A percentile compares a stretch with the other conserved stretches of the same genome.
Conservation (phyloP, 2,797 vertebrate species). For the Astyanax mexicanus region DNA sequence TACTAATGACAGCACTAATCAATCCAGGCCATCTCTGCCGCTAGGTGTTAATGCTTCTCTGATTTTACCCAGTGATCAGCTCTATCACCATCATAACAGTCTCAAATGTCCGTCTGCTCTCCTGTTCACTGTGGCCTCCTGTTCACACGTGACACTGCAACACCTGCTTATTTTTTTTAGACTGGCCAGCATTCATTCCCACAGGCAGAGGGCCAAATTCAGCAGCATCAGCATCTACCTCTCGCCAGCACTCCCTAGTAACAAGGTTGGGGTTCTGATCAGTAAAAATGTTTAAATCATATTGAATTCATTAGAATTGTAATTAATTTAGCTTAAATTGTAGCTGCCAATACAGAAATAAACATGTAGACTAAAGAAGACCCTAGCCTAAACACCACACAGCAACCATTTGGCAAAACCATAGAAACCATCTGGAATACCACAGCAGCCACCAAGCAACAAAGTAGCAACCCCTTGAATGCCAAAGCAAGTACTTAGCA, state of each 20-base stretch:
- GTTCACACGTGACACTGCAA: slow-evolving; percentile 29
- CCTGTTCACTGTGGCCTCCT: not conserved
- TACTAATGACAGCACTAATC: not conserved
- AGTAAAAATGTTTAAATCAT: too few relatives aligned
- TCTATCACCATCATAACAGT: not conserved
- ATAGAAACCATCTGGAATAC: too few relatives aligned
- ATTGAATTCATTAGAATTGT: too few relatives aligned
- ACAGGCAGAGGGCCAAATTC: slow-evolving; percentile 24
- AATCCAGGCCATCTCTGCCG: not conserved
- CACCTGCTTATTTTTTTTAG: slow-evolving; percentile 50
- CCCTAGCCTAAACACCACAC: too few relatives aligned
- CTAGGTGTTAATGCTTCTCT: not conserved
- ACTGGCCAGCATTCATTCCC: slow-evolving; percentile 32
- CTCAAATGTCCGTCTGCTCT: not conserved
- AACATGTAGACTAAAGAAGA: too few relatives aligned
- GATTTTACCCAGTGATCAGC: not conserved
- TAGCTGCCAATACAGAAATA: too few relatives aligned
- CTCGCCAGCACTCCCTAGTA: not conserved
- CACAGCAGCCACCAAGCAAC: too few relatives aligned
- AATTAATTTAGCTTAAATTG: too few relatives aligned
- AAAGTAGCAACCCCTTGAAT: too few relatives aligned
- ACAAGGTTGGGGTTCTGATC: not conserved
- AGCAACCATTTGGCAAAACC: too few relatives aligned
- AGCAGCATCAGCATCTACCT: not conserved
- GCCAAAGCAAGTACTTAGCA: too few relatives aligned